These are phyloP conservation scores for Catostomus latipinnis DNA, from an alignment of 2,797 vertebrate genomes.

Conservation along the genomic window DNA sequence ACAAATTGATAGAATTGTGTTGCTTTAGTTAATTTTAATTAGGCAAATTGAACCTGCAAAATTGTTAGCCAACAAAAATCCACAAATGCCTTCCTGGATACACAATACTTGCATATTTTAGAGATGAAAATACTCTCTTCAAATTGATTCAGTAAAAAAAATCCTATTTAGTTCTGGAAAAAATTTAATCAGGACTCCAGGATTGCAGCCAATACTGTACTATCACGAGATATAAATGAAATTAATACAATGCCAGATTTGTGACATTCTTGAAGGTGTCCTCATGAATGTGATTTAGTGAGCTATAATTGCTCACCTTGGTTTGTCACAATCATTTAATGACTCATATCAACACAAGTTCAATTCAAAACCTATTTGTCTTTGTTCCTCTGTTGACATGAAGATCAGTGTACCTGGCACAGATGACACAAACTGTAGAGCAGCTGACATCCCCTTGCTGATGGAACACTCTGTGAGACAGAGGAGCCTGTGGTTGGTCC, in stretches of 20 bases:
- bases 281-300: slow-evolving; percentile 41
- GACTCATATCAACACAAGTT: slow-evolving; percentile 31
- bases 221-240: slow-evolving; percentile 41
- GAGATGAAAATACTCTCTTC: background rate
- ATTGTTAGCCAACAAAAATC: background rate
- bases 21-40: too few relatives aligned
- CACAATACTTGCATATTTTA: background rate
- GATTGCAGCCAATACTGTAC: slow-evolving; percentile 27
- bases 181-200: slow-evolving; percentile 38
- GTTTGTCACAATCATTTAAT: slow-evolving; percentile 42
- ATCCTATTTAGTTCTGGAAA: background rate
- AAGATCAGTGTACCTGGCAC: slow-evolving; percentile 32
- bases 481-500: slow-evolving; percentile 68
- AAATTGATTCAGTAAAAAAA: background rate
- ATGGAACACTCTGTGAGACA: slow-evolving; percentile 62
- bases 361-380: slow-evolving; percentile 45
- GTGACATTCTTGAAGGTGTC: slow-evolving; percentile 40
- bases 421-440: slow-evolving; percentile 66
- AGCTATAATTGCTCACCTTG: slow-evolving; percentile 53
- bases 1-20: too few relatives aligned
- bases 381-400: slow-evolving; percentile 57
- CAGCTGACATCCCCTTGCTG: slow-evolving; percentile 73
- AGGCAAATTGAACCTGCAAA: too few relatives aligned
- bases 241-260: slow-evolving; percentile 55
- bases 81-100: background rate